Evolutionary conservation across 64 coral and sea anemone species (phyloP), one percentile per base, ranked within the genome.

Genomic region (Actinia equina): DNA sequence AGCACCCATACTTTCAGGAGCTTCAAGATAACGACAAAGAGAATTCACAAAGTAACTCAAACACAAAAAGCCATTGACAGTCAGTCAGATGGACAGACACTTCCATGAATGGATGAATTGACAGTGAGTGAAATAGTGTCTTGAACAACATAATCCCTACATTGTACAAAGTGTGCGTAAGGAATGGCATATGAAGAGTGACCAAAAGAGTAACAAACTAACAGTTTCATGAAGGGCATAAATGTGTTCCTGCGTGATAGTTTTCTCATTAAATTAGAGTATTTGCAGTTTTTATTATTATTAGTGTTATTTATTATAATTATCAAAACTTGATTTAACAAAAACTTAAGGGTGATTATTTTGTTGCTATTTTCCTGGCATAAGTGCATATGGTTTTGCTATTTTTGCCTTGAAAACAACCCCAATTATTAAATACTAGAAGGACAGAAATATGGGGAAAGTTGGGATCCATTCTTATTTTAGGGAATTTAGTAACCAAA

Each of bases 1-100:
- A 83, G 27, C 88, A 96, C 55, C 59, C 87, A 54, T 96, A 90
- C 45, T 83, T 96, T 67, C 59, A 84, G 19, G 94, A 96, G 46
- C 83, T 96, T 46, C 91, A 88, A 37, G 94, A 96, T 57, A 87
- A 82, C 12, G 42, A 96, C 43, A 96, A 96, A 58, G 94, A 96
- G 76, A 96, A 96, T 79, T 60, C 86, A 27, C 83, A 82, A 42
- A 77, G 67, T 53, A 93, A 86, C 86, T 88, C 84, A 25, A 96
- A 96, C 80, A 87, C 86, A 78, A 18, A 78, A 18, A 84, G 44
- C 69, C 69, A 74, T 16, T 74, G 20, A 74, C 2, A 65, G 5
- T 49, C 46, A 65, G 5, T 0, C 46, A 7, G 18, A 65, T 1
- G 25, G 69, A 30, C 69, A 74, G 23, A 13, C 69, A 16, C 9